Percentiles rank a stretch among this genome's conserved stretches.
Conservation (phyloP, 2,888 invertebrate species). For the Eustalomyia histrio region DNA sequence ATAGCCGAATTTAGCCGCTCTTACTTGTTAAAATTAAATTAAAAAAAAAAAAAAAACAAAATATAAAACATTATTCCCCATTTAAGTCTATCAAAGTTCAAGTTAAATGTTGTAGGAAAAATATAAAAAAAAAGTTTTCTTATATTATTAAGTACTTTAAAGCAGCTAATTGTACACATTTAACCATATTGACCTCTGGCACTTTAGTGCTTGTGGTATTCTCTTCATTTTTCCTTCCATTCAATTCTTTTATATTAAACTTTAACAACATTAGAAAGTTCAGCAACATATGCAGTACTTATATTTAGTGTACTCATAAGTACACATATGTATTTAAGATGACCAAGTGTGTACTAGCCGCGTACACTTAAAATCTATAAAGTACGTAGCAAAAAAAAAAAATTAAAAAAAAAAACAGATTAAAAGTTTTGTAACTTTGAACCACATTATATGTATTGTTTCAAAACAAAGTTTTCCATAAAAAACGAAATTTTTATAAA, state of each 20-base stretch:
- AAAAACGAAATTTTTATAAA: constrained; percentile 23
- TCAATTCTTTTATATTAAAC: background rate
- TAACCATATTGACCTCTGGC: constrained; percentile 56
- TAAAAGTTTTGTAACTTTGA: constrained; percentile 33
- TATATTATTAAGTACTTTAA: constrained; percentile 36
- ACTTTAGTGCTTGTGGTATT: constrained; percentile 44
- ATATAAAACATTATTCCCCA: background rate
- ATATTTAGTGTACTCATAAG: background rate
- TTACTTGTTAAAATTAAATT: background rate
- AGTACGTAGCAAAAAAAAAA: background rate
- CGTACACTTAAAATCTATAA: constrained; percentile 19
- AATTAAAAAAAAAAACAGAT: constrained; percentile 7
- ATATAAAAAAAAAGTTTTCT: constrained; percentile 20
- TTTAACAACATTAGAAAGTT: constrained; percentile 22
- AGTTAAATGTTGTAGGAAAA: constrained; percentile 24
- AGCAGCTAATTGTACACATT: constrained; percentile 61
- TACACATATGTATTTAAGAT: constrained; percentile 22
- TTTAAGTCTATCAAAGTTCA: background rate
- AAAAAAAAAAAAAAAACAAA: background rate
- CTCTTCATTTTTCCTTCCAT: constrained; percentile 1
- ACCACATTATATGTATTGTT: constrained; percentile 20
- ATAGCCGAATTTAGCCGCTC: too few relatives aligned
- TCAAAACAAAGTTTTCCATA: constrained; percentile 4
- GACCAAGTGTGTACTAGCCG: constrained; percentile 18
- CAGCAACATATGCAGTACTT: constrained; percentile 19